Percentiles rank a stretch among this genome's conserved stretches.
Evolutionary conservation across 2,113 vertebrate species (phyloP).

Genomic region (Amphiprion percula): DNA sequence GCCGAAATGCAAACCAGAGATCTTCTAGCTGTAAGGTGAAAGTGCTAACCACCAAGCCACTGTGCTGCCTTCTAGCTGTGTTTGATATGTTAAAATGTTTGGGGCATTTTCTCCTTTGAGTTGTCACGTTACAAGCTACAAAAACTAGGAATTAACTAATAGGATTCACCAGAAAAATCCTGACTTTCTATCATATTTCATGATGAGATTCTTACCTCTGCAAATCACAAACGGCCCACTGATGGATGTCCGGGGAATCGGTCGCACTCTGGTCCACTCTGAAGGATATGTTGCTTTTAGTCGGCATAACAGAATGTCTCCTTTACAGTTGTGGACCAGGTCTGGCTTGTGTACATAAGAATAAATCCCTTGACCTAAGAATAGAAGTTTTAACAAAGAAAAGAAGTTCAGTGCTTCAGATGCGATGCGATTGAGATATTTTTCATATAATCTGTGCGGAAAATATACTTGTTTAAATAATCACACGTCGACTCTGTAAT

Average conservation of each 20-base stretch:
- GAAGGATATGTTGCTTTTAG: conserved; percentile 68
- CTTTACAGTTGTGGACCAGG: conserved; percentile 90
- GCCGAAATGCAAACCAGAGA: too few species aligned
- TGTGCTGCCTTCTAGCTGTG: too few species aligned
- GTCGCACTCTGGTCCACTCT: conserved; percentile 92
- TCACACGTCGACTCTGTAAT: too few species aligned
- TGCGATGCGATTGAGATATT: too few species aligned
- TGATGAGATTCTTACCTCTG: conserved; percentile 84
- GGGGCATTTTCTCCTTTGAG: too few species aligned
- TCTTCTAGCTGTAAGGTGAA: too few species aligned
- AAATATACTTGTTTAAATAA: neutral
- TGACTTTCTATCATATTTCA: neutral
- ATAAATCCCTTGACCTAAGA: conserved; percentile 86
- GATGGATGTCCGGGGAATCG: conserved; percentile 89
- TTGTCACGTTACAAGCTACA: too few species aligned
- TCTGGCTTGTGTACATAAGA: conserved; percentile 90
- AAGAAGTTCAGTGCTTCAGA: neutral
- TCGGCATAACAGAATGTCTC: conserved; percentile 89
- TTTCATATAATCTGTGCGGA: too few species aligned
- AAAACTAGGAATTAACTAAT: too few species aligned
- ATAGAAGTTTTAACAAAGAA: neutral
- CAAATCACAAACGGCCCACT: conserved; percentile 91
- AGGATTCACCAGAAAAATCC: too few species aligned
- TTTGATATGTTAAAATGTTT: too few species aligned
- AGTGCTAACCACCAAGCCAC: too few species aligned